phyloP scores from a whole-genome alignment of 2,113 vertebrate genomes.

The Nothoprocta pentlandii region DNA sequence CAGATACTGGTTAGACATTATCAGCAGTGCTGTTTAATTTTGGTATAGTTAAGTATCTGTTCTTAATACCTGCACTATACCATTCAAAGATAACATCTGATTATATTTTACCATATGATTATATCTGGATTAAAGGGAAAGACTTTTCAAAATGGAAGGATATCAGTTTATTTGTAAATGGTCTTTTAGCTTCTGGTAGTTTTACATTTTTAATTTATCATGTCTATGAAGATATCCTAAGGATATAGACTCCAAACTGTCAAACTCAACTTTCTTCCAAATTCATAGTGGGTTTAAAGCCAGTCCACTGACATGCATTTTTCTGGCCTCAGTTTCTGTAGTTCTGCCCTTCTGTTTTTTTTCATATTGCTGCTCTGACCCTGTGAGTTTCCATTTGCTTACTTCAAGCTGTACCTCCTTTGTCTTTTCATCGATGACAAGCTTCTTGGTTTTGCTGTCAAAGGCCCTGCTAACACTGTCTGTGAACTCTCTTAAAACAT shows the following conservation, averaged over 20 bases:
- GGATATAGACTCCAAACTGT: neutral
- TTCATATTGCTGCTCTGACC: conserved; percentile 5
- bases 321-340: neutral
- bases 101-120: neutral
- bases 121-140: neutral
- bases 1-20: neutral
- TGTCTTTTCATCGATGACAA: neutral
- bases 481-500: neutral
- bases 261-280: neutral
- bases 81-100: neutral
- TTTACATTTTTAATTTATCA: neutral
- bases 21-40: neutral
- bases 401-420: neutral
- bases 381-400: neutral
- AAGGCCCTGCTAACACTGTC: neutral
- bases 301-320: neutral
- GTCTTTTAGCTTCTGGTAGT: neutral
- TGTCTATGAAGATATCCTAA: neutral
- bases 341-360: neutral
- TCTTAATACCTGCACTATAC: neutral
- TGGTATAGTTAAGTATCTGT: neutral
- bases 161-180: neutral
- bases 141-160: neutral
- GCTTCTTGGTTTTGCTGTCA: neutral
- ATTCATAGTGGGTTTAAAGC: neutral